Percentiles rank a stretch among this genome's conserved stretches.
Evolutionary conservation across 2,113 vertebrate species (phyloP).

Genomic region (Sapajus apella): DNA sequence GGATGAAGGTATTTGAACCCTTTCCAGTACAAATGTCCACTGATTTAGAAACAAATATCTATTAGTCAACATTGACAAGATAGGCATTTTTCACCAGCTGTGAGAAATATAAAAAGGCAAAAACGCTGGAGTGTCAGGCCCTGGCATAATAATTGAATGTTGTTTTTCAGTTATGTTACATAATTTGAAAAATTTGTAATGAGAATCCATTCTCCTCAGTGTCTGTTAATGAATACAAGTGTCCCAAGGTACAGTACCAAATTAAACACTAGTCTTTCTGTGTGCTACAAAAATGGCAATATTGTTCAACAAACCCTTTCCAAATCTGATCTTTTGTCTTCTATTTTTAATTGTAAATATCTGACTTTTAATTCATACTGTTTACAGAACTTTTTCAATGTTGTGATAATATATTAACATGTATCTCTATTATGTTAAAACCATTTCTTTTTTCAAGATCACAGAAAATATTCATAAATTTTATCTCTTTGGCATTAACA

Average conservation of each 20-base stretch:
- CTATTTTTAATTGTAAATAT: slow-evolving; percentile 27
- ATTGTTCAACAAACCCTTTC: neutral
- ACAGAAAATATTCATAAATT: slow-evolving; percentile 68
- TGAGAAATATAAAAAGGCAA: neutral
- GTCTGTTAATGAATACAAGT: neutral
- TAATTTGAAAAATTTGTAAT: neutral
- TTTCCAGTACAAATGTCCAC: neutral
- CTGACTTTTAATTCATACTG: slow-evolving; percentile 43
- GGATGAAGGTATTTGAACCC: neutral
- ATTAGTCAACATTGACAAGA: neutral
- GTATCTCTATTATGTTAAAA: slow-evolving; percentile 53
- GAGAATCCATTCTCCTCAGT: neutral
- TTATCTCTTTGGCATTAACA: slow-evolving; percentile 62
- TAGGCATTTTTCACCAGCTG: neutral
- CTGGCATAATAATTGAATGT: neutral
- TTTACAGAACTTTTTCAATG: slow-evolving; percentile 44
- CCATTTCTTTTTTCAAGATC: slow-evolving; percentile 39
- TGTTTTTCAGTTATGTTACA: neutral
- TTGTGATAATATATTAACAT: slow-evolving; percentile 6
- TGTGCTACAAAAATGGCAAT: neutral
- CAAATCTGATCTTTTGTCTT: neutral
- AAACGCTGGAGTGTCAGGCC: neutral
- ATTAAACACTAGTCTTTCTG: neutral
- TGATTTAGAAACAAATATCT: neutral
- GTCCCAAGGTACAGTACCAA: neutral